phyloP scores from a whole-genome alignment of 1,140 invertebrate genomes.

The Dolichoris vasculosae region DNA sequence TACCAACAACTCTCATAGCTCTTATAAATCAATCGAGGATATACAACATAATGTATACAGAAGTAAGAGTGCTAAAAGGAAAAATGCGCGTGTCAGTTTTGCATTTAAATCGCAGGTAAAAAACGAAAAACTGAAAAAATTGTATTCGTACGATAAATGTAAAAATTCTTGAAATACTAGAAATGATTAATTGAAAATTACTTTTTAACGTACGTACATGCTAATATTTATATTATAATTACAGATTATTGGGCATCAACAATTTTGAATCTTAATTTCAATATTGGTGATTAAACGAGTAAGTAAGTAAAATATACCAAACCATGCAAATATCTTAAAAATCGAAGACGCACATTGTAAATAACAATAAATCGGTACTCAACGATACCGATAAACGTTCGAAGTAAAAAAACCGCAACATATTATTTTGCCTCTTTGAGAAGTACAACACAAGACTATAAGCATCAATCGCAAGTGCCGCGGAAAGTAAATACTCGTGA shows the following conservation, averaged over 20 bases:
- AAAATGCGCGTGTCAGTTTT: background rate
- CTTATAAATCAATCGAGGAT: slow-evolving; percentile 16
- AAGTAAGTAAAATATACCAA: no score
- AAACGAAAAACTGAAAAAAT: background rate
- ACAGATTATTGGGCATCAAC: background rate
- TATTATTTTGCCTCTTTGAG: no score
- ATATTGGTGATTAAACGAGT: no score
- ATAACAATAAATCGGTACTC: no score
- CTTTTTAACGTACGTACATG: no score
- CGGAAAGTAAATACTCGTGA: background rate
- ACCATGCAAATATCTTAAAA: no score
- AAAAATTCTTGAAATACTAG: background rate
- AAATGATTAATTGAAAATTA: no score
- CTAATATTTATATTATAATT: background rate
- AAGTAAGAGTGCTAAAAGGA: background rate
- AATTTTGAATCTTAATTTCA: background rate
- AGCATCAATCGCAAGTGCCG: background rate
- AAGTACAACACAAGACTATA: no score
- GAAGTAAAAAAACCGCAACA: no score
- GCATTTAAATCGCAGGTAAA: slow-evolving; percentile 1
- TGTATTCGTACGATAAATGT: background rate
- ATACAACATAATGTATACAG: background rate
- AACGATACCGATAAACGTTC: no score
- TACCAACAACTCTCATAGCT: background rate
- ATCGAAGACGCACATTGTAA: no score